Evolutionary conservation across 2,888 invertebrate genomes (phyloP), one percentile per base, ranked within the genome.

Genomic region (Neuroscelio doddi): DNA sequence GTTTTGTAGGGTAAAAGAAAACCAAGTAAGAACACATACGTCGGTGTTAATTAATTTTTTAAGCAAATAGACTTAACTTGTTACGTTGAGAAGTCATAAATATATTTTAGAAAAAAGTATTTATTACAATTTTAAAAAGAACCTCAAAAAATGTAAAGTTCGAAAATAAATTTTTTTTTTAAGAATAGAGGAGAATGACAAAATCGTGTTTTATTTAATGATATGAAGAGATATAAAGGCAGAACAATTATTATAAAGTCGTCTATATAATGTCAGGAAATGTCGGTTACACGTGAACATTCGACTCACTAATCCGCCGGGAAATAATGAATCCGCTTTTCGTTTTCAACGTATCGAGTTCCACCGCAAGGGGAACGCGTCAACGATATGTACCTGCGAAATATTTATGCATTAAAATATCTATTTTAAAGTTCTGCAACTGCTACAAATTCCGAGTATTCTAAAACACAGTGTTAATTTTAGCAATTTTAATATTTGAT

Each of bases 241-340:
- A 16, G 8, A 47, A 41, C 26, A 42, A 51, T 42, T 42, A 42
- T 51, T 51, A 15, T 34, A 47, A 47, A 50, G 42, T 29, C 29
- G 34, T 42, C 44, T 27, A 30, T n/a, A 30, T 44, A 38, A 50
- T 45, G 38, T 36, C 29, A 21, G 15, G 17, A 45, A 24, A 29
- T 16, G 9, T 34, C 15, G 30, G 1, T n/a, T n/a, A n/a, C n/a
- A n/a, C n/a, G n/a, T n/a, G 45, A 57, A 45, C 12, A 45, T 44
- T 50, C 50, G 30, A 30, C 45, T 21, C 44, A 30, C 39, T 50
- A 50, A 50, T 58, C 57, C 50, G 45, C 5, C 45, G 50, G 50
- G 42, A 56, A 49, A 49, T 56, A 56, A 56, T 56, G 47, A 56
- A 56, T 56, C 49, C 56, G 47, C 56, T 49, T 49, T 56, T 49